Percentiles rank a stretch among this genome's conserved stretches.
Conservation (phyloP, 2,113 vertebrate species). For the Syngnathus scovelli region DNA sequence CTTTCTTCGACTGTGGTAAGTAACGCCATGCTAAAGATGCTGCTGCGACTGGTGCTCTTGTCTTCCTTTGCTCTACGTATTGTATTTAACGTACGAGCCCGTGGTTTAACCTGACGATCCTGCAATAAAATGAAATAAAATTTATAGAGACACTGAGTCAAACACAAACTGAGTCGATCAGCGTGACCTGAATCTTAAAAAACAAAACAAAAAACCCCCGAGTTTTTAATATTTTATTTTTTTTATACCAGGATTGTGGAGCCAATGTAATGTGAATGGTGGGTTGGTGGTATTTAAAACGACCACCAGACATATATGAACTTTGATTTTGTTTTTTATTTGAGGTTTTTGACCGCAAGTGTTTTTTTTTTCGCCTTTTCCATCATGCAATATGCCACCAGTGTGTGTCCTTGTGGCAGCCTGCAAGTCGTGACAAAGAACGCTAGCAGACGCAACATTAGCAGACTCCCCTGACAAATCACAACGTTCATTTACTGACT, state of each 20-base stretch:
- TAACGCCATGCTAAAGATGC: conserved; percentile 13
- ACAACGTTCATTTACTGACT: background rate
- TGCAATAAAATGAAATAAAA: background rate
- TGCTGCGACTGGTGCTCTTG: background rate
- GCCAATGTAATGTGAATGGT: background rate
- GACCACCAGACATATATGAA: background rate
- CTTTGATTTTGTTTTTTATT: background rate
- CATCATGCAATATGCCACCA: background rate
- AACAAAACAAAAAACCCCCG: background rate
- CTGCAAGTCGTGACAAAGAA: conserved; percentile 30
- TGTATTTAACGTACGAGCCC: background rate
- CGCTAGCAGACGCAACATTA: conserved; percentile 9
- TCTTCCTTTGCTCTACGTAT: background rate
- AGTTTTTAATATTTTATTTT: background rate
- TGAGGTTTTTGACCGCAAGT: too few species aligned
- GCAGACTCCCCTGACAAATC: background rate
- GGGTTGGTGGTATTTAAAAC: background rate
- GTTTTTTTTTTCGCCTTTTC: too few species aligned
- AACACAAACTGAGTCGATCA: background rate
- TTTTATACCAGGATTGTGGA: background rate
- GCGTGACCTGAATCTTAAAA: background rate
- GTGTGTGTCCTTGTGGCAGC: background rate
- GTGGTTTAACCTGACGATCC: background rate
- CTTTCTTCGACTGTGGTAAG: conserved; percentile 29
- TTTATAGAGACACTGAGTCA: background rate